phyloP scores from a whole-genome alignment of 2,113 vertebrate genomes.

The Paradoxurus hermaphroditus region DNA sequence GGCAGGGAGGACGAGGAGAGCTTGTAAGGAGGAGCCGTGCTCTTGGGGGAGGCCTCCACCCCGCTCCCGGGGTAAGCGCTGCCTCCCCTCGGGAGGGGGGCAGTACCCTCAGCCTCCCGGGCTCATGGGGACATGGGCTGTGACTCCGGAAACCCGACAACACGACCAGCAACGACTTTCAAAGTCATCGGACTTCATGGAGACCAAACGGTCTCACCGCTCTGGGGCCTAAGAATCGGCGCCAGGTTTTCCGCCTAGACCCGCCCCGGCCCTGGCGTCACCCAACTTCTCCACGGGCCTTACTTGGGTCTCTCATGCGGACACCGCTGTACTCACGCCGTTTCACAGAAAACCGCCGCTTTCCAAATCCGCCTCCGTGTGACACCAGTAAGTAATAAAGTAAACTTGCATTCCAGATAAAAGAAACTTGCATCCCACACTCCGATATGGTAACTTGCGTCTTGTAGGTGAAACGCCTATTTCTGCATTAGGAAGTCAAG shows the following conservation, averaged over 20 bases:
- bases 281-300: not conserved
- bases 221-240: not conserved
- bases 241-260: no score
- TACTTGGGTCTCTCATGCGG: no score
- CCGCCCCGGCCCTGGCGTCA: no score
- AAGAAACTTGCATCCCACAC: not conserved
- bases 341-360: not conserved
- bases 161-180: not conserved
- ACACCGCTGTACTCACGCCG: no score
- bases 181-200: not conserved
- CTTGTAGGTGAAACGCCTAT: not conserved
- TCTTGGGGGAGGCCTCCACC: not conserved
- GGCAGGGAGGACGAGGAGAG: not conserved
- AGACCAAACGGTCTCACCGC: not conserved
- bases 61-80: rapidly evolving
- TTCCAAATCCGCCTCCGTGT: not conserved
- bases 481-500: not conserved
- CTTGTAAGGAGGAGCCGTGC: not conserved
- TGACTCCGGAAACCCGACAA: not conserved
- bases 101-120: rapidly evolving
- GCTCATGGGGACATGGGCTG: not conserved
- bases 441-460: rapidly evolving
- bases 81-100: not conserved
- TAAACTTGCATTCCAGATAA: not conserved
- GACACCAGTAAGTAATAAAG: not conserved